phyloP scores from a whole-genome alignment of 2,888 invertebrate genomes.

The Prosopocoilus inquinatus region DNA sequence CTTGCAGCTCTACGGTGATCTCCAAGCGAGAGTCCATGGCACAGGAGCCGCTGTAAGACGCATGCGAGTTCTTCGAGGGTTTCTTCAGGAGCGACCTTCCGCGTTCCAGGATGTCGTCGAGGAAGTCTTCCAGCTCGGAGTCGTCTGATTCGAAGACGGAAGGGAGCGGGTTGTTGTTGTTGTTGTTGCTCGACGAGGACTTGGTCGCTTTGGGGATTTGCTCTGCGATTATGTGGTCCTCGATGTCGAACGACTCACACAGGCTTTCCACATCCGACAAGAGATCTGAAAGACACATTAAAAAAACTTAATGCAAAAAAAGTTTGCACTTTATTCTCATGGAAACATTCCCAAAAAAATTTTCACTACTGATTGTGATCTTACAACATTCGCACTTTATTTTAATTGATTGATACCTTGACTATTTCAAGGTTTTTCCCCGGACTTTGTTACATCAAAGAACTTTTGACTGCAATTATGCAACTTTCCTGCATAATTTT shows the following conservation, averaged over 20 bases:
- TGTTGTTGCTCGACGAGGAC: conserved; percentile 32
- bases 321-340: too few relatives aligned
- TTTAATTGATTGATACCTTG: too few relatives aligned
- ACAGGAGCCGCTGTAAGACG: conserved; percentile 53
- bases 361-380: too few relatives aligned
- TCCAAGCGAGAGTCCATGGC: conserved; percentile 78
- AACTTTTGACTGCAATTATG: too few relatives aligned
- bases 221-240: conserved; percentile 34
- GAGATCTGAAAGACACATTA: conserved; percentile 30
- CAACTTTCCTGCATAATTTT: too few relatives aligned
- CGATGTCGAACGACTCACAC: conserved; percentile 38
- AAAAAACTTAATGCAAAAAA: background rate
- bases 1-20: conserved; percentile 72
- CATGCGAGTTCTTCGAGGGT: conserved; percentile 25
- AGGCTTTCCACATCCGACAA: conserved; percentile 37
- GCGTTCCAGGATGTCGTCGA: conserved; percentile 66
- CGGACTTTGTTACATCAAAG: too few relatives aligned
- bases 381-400: too few relatives aligned
- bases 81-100: conserved; percentile 56
- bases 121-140: conserved; percentile 75
- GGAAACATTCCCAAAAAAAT: too few relatives aligned
- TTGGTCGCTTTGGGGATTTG: conserved; percentile 20
- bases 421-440: too few relatives aligned
- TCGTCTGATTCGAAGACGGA: conserved; percentile 79
- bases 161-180: conserved; percentile 56